These are phyloP conservation scores for Oxyruncus cristatus DNA, from an alignment of 2,113 vertebrate species.

Conservation along the genomic window DNA sequence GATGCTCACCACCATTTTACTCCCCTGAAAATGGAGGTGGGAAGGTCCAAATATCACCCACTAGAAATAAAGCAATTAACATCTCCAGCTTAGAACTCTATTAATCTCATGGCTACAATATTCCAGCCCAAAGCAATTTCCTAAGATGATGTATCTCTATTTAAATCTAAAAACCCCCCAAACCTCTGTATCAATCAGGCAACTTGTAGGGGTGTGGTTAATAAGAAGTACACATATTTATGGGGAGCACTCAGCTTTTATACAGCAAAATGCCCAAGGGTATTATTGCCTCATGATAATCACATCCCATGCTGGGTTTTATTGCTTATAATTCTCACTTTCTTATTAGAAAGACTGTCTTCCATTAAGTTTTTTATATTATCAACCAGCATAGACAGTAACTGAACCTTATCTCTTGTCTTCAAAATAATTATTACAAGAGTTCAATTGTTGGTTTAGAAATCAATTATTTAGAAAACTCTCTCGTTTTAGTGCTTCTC, in stretches of 20 bases:
- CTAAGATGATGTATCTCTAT: not conserved
- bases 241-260: not conserved
- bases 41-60: not conserved
- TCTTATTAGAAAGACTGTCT: constrained; percentile 46
- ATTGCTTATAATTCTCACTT: constrained; percentile 47
- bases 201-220: constrained; percentile 19
- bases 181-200: not conserved
- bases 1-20: not conserved
- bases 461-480: constrained; percentile 43
- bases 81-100: not conserved
- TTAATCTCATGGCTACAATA: constrained; percentile 4
- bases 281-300: constrained; percentile 42
- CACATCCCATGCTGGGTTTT: constrained; percentile 20
- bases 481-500: not conserved
- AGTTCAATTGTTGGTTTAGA: constrained; percentile 15
- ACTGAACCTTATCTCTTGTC: constrained; percentile 27
- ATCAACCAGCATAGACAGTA: constrained; percentile 27
- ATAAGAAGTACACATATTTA: constrained; percentile 6
- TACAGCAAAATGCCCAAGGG: not conserved
- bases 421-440: constrained; percentile 32
- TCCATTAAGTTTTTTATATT: constrained; percentile 47
- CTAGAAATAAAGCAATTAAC: not conserved
- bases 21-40: constrained; percentile 9
- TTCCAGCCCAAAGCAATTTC: constrained; percentile 23
- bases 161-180: not conserved